Percentiles rank a stretch among this genome's conserved stretches.
Evolutionary conservation across 2,113 vertebrate genomes (phyloP).

Genomic region (Psilopogon haemacephalus): DNA sequence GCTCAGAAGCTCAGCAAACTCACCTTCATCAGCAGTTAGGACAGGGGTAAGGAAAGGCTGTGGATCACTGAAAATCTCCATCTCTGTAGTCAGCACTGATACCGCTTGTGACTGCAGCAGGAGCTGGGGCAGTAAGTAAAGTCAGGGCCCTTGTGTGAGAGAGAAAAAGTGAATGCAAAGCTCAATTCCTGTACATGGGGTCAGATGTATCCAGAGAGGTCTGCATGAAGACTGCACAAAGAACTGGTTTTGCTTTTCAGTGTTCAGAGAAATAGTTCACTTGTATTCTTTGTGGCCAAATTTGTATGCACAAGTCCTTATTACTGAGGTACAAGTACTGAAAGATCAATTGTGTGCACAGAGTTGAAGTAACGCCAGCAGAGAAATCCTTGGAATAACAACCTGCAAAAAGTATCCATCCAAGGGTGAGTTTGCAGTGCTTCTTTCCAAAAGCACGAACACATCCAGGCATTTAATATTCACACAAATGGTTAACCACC

Average conservation of each 20-base stretch:
- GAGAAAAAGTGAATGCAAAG: neutral
- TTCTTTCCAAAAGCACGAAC: neutral
- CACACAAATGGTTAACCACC: neutral
- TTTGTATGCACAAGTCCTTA: neutral
- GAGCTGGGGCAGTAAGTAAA: neutral
- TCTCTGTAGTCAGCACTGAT: neutral
- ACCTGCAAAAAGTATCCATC: neutral
- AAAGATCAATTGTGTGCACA: neutral
- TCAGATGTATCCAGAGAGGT: neutral
- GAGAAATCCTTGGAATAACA: neutral
- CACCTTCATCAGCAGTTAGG: accelerated
- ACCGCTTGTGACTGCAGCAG: neutral
- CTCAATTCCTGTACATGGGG: accelerated
- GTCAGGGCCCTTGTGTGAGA: neutral
- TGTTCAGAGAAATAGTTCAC: neutral
- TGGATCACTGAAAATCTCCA: neutral
- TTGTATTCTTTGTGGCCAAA: neutral
- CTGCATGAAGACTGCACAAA: neutral
- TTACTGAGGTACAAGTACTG: neutral
- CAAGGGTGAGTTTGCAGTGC: neutral
- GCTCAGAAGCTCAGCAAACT: neutral
- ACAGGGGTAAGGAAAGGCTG: neutral
- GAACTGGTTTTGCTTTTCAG: neutral
- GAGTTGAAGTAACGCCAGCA: neutral
- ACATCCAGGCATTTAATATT: neutral